Conservation (phyloP, 1,140 invertebrate species). For the Drosophila truncata region DNA sequence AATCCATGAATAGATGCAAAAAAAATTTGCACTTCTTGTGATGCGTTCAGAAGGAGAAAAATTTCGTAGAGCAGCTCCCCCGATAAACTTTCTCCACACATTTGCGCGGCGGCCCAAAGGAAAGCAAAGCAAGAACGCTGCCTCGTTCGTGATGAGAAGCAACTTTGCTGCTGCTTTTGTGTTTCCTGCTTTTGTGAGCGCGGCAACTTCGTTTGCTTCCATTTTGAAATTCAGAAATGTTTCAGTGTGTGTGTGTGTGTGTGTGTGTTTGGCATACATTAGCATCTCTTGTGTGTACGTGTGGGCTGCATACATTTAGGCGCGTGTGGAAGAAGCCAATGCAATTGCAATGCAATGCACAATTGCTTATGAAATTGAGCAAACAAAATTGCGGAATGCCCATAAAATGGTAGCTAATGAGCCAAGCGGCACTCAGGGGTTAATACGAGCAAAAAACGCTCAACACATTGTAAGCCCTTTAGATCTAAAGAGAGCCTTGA, state of each 20-base stretch:
- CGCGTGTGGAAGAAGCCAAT: slow-evolving; percentile 21
- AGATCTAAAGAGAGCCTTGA: not conserved
- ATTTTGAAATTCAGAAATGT: slow-evolving; percentile 77
- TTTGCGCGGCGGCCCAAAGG: slow-evolving; percentile 9
- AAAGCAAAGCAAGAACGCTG: slow-evolving; percentile 24
- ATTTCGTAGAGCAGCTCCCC: slow-evolving; percentile 4
- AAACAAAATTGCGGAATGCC: slow-evolving; percentile 71
- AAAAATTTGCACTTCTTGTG: slow-evolving; percentile 16
- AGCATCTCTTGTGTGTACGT: slow-evolving; percentile 56
- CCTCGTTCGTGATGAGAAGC: slow-evolving; percentile 18
- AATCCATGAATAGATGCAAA: slow-evolving; percentile 13
- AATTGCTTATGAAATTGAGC: slow-evolving; percentile 83
- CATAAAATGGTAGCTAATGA: slow-evolving; percentile 74
- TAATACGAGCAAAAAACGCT: slow-evolving; percentile 2
- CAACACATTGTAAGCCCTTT: not conserved
- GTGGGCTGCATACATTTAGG: slow-evolving; percentile 65
- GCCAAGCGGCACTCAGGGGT: slow-evolving; percentile 33
- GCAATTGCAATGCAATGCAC: slow-evolving; percentile 56
- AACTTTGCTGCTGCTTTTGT: slow-evolving; percentile 72
- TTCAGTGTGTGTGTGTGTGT: slow-evolving; percentile 1
- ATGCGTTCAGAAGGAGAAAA: slow-evolving; percentile 17
- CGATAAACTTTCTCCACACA: slow-evolving; percentile 41
- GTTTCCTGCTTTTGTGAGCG: slow-evolving; percentile 60
- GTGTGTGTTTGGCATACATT: slow-evolving; percentile 63
- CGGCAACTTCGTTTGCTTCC: slow-evolving; percentile 73